phyloP scores from a whole-genome alignment of 92 coral and sea anemone species.

The Nematostella vectensis region DNA sequence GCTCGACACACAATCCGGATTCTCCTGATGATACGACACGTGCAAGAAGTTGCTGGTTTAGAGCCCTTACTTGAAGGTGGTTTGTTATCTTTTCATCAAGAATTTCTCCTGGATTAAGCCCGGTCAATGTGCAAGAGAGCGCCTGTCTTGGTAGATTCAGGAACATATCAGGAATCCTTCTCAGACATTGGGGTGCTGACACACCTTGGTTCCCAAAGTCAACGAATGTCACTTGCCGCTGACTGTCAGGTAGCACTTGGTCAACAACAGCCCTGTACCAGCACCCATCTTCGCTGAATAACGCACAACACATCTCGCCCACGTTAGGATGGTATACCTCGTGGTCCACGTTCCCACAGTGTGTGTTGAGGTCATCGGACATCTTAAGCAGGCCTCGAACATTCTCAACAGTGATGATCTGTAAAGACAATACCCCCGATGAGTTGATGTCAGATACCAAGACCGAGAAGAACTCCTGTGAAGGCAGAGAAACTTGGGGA shows the following conservation, averaged over 20 bases:
- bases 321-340: slow-evolving; percentile 31
- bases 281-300: slow-evolving; percentile 38
- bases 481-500: slow-evolving; percentile 35
- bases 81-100: slow-evolving; percentile 26
- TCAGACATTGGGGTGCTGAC: slow-evolving; percentile 17
- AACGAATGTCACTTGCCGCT: slow-evolving; percentile 48
- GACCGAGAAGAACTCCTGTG: slow-evolving; percentile 10
- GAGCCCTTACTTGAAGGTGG: slow-evolving; percentile 26
- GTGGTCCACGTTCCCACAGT: slow-evolving; percentile 41
- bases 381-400: slow-evolving; percentile 32
- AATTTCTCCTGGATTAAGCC: slow-evolving; percentile 4
- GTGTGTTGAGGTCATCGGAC: slow-evolving; percentile 32
- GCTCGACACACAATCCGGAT: slow-evolving; percentile 18
- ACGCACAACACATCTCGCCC: slow-evolving; percentile 61
- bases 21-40: slow-evolving; percentile 14
- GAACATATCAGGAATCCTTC: slow-evolving; percentile 32
- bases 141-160: slow-evolving; percentile 65
- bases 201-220: slow-evolving; percentile 61
- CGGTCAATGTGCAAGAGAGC: slow-evolving; percentile 34
- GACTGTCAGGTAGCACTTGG: slow-evolving; percentile 22
- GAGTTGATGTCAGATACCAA: slow-evolving; percentile 45
- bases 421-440: slow-evolving; percentile 40
- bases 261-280: slow-evolving; percentile 72
- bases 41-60: slow-evolving; percentile 34
- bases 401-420: slow-evolving; percentile 40